These are phyloP conservation scores for Rhopalosiphum maidis DNA, from an alignment of 1,140 invertebrate genomes.

Conservation along the genomic window DNA sequence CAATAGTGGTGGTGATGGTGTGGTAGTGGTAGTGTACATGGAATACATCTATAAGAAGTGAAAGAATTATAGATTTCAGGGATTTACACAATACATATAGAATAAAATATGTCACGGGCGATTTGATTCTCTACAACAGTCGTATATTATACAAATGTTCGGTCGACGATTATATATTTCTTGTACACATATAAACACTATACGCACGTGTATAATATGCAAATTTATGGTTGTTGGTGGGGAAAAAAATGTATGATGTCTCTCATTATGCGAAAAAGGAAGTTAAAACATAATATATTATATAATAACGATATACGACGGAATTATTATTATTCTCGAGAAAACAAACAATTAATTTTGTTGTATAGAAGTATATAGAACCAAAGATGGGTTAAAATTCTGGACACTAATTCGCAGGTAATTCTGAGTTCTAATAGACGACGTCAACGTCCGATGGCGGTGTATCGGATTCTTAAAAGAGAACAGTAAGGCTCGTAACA, in stretches of 20 bases:
- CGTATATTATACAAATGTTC: neutral
- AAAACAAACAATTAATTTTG: neutral
- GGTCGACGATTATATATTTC: neutral
- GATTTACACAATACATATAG: neutral
- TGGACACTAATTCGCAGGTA: neutral
- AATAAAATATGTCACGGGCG: conserved; percentile 17
- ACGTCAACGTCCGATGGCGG: neutral
- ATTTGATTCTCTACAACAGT: neutral
- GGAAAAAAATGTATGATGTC: too few species aligned
- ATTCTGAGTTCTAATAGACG: neutral
- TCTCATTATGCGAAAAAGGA: neutral
- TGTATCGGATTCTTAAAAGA: neutral
- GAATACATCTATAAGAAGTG: neutral
- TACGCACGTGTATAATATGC: neutral
- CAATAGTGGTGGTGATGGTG: neutral
- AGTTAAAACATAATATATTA: neutral
- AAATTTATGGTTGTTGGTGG: neutral
- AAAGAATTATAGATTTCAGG: conserved; percentile 29
- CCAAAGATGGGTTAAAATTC: neutral
- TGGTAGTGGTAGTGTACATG: neutral
- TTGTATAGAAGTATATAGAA: neutral
- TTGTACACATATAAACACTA: neutral
- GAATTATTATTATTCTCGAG: neutral
- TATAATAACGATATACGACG: neutral
- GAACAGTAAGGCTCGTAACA: neutral